Evolutionary conservation across 2,888 invertebrate species (phyloP).

Genomic region (Eugnorisma glareosa): DNA sequence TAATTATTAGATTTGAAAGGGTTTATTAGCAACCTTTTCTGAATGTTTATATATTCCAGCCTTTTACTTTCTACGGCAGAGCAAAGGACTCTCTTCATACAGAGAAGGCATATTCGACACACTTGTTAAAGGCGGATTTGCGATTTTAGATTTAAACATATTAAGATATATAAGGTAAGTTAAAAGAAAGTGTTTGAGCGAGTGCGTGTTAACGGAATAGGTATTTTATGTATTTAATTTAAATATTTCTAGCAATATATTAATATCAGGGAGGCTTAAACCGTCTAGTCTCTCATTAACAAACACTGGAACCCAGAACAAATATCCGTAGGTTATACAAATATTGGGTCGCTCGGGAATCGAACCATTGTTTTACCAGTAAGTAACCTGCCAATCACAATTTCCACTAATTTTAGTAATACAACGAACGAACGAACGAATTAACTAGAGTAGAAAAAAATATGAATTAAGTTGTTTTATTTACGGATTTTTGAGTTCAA

Average conservation of each 20-base stretch:
- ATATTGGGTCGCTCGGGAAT: slow-evolving; percentile 15
- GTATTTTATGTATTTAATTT: not conserved
- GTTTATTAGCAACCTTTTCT: too few species aligned
- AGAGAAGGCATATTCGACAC: not conserved
- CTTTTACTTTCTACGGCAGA: not conserved
- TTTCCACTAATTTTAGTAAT: not conserved
- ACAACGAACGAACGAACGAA: too few species aligned
- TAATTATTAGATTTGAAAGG: too few species aligned
- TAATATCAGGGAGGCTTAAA: not conserved
- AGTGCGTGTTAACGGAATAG: not conserved
- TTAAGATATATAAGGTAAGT: not conserved
- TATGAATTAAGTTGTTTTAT: not conserved
- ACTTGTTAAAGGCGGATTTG: not conserved
- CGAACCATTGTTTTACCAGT: not conserved
- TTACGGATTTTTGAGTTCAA: not conserved
- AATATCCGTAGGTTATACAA: slow-evolving; percentile 18
- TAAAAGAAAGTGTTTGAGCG: not conserved
- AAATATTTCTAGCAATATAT: not conserved
- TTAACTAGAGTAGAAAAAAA: not conserved
- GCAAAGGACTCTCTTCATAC: not conserved
- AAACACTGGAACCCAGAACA: slow-evolving; percentile 19
- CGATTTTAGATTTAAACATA: not conserved
- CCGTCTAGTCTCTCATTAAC: not conserved
- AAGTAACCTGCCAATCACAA: not conserved
- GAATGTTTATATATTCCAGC: not conserved